Evolutionary conservation across 2,113 vertebrate species (phyloP), one percentile per base, ranked within the genome.

Genomic region (Meles meles): DNA sequence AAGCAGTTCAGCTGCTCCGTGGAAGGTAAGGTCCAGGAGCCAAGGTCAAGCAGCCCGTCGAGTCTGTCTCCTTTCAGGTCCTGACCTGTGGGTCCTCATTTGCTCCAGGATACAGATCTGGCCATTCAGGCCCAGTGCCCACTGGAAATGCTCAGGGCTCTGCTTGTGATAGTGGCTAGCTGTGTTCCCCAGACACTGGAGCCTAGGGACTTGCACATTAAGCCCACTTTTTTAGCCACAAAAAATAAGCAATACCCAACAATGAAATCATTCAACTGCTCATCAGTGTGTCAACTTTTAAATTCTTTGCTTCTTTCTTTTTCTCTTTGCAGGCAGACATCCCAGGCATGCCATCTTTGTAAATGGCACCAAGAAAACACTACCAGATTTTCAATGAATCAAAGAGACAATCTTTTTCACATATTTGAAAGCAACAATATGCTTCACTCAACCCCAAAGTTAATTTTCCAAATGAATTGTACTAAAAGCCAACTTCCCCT

Each of bases 401-500:
- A 37, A 85, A 91, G 55, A 96, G 61, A 92, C 23, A 29, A 44
- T 79, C 59, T 72, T 52, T 65, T n/a, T 86, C 55, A 47, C 39
- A 49, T 42, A 86, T 77, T 2, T 83, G 59, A 93, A 89, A 88
- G 65, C 34, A 86, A 94, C 63, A 83, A 83, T 85, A 86, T 82
- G 52, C 39, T 93, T 94, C 42, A 47, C 20, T 82, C 80, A 89
- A 65, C 20, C 12, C 39, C 55, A 34, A 86, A 86, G 65, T 87
- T 65, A 49, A 77, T 23, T 90, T 95, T 97, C 89, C 80, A 92
- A 89, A 86, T 79, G 77, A 82, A 61, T 74, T 76, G 11, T 39
- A 44, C 23, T 52, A 21, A 25, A 95, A 42, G 25, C 37, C 85
- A 84, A 86, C 5, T 37, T 76, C 21, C 6, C 27, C 9, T 10